phyloP scores from a whole-genome alignment of 1,140 invertebrate genomes.

The Galleria mellonella region DNA sequence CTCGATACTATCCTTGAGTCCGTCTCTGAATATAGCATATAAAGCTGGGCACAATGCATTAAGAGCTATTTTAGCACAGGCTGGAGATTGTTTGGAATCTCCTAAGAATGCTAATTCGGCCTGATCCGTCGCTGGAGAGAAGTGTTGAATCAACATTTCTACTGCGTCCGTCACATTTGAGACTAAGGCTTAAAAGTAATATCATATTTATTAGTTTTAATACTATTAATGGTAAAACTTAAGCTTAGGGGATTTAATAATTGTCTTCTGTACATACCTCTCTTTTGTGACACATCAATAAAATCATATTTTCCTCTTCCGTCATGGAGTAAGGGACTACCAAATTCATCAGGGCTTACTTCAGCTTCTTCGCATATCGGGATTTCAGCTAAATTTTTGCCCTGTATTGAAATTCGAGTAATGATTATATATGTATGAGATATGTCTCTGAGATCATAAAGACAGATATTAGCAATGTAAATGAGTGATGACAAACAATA shows the following conservation, averaged over 20 bases:
- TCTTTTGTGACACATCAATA: conserved; percentile 70
- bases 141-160: conserved; percentile 78
- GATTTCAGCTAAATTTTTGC: conserved; percentile 76
- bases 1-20: conserved; percentile 85
- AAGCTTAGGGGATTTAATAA: no score
- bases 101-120: conserved; percentile 74
- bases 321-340: conserved; percentile 67
- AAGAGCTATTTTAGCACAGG: conserved; percentile 81
- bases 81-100: conserved; percentile 75
- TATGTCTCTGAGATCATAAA: background rate
- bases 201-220: no score
- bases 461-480: background rate
- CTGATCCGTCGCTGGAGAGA: conserved; percentile 74
- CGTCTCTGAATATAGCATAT: conserved; percentile 88
- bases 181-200: conserved; percentile 74
- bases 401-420: conserved; percentile 36
- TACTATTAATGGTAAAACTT: no score
- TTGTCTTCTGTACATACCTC: conserved; percentile 41
- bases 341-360: conserved; percentile 75
- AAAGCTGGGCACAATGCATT: conserved; percentile 88
- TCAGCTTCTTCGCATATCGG: conserved; percentile 78
- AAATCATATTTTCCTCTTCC: conserved; percentile 59
- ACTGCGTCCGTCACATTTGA: conserved; percentile 80
- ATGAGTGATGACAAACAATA: background rate
- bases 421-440: conserved; percentile 6